phyloP scores from a whole-genome alignment of 1,140 invertebrate genomes.

The Camponotus vicinus region DNA sequence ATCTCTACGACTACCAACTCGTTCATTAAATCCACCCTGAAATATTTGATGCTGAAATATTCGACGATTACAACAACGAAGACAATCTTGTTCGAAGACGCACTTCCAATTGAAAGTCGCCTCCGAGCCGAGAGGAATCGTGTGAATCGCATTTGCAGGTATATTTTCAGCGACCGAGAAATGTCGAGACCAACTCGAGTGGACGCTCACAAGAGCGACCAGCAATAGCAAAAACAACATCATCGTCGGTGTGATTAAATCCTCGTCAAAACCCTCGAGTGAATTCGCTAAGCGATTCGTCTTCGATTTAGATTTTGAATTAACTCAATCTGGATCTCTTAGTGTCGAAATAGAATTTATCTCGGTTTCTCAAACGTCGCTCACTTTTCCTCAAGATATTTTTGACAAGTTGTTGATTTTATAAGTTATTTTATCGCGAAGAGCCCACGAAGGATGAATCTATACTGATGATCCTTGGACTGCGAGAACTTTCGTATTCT shows the following conservation, averaged over 20 bases:
- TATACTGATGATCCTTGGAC: conserved; percentile 51
- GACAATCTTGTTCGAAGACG: conserved; percentile 6
- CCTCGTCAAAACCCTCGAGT: neutral
- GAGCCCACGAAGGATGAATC: neutral
- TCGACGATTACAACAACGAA: neutral
- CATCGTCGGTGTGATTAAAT: conserved; percentile 2
- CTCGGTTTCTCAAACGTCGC: neutral
- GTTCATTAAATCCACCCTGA: conserved; percentile 84
- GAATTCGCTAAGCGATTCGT: neutral
- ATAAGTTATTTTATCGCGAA: neutral
- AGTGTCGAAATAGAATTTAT: neutral
- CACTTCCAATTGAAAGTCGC: conserved; percentile 84
- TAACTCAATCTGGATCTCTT: neutral
- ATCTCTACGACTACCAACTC: conserved; percentile 85
- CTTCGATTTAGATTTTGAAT: neutral
- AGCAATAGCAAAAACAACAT: conserved; percentile 16
- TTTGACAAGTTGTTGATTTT: neutral
- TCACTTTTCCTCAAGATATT: neutral
- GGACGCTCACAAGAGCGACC: conserved; percentile 24
- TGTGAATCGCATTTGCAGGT: conserved; percentile 71
- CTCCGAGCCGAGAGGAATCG: conserved; percentile 82
- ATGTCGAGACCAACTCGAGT: conserved; percentile 27
- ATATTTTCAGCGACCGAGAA: neutral
- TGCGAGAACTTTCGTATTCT: conserved; percentile 18
- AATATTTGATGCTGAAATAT: conserved; percentile 32